Conservation (phyloP, 2,888 invertebrate species). For the Andricus quercusramuli region DNA sequence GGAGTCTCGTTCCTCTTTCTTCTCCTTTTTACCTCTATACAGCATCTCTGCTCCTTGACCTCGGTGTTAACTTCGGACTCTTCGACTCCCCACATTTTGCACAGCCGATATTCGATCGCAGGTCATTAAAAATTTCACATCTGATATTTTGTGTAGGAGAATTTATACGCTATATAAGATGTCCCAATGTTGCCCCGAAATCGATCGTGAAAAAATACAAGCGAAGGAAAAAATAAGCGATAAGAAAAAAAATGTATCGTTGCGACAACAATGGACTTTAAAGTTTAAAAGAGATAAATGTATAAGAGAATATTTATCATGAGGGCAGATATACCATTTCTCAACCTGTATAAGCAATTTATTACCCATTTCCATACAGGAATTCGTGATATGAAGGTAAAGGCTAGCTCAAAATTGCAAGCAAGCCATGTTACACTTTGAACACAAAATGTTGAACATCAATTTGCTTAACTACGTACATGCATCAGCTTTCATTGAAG, state of each 20-base stretch:
- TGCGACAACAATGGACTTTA: conserved; percentile 7
- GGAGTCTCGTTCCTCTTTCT: conserved; percentile 44
- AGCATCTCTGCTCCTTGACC: conserved; percentile 54
- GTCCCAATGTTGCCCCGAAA: not conserved
- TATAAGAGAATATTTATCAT: conserved; percentile 1
- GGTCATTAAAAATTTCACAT: conserved; percentile 33
- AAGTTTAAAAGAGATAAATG: conserved; percentile 15
- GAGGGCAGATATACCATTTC: too few species aligned
- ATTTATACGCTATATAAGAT: not conserved
- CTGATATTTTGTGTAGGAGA: conserved; percentile 19
- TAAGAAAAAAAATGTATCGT: conserved; percentile 28
- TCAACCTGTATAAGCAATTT: too few species aligned
- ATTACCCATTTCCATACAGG: too few species aligned
- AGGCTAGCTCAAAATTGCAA: not conserved
- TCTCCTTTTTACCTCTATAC: conserved; percentile 40
- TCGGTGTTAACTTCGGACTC: conserved; percentile 52
- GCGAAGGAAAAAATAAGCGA: not conserved
- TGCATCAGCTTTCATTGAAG: conserved; percentile 29
- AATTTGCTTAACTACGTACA: conserved; percentile 30
- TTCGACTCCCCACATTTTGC: conserved; percentile 45
- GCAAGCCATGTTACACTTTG: conserved; percentile 21
- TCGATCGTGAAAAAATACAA: conserved; percentile 30
- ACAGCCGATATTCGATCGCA: conserved; percentile 38
- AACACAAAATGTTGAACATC: conserved; percentile 26
- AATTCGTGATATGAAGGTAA: too few species aligned